Base-by-base conservation (phyloP, 30 jellyfish, hydroid and myxozoan species). In the Cassiopea andromeda region DNA sequence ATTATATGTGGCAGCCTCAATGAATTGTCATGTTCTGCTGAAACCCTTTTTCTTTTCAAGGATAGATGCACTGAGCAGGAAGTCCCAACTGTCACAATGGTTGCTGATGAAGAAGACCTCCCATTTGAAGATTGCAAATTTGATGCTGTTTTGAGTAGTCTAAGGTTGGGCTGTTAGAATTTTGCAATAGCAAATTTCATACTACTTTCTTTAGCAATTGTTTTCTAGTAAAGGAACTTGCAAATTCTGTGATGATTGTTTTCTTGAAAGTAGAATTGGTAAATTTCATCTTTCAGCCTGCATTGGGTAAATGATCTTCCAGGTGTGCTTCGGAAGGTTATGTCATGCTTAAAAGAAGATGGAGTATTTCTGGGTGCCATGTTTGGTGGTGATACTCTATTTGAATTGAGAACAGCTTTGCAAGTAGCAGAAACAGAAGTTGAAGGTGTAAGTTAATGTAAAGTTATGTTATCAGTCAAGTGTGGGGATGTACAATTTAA, bases 301-400 rank as follows among this genome's bases (percentile, higher is more conserved):
- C 99, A 96, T 69, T 96, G 99, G 99, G 93, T 96, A 0, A 96
- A 96, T 69, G 96, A 96, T 77, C 81, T 96, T 17, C 99, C 99
- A 44, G 98, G 97, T 19, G 91, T 78, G 7, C 76, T 96, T 8
- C 1, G 75, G 71, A 97, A 96, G 82, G 91, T 96, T 12, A 66
- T 15, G 47, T 58, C 85, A 44, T 92, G 98, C 86, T 71, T 96
- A 48, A 96, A 92, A 86, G 97, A 89, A 72, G 99, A 96, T 89
- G 98, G 98, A 12, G 93, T 89, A 49, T 92, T 96, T 76, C 78
- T 96, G 46, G 99, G 94, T 19, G 95, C 98, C 38, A 92, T 96
- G 96, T 92, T 96, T 85, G 99, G 98, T 69, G 94, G 98, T 15
- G 99, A 96, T n/a, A 96, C 99, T 19, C 85, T 96, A 15, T 96